Evolutionary conservation across 2,888 invertebrate genomes (phyloP).

Genomic region (Sussaba pulchella): DNA sequence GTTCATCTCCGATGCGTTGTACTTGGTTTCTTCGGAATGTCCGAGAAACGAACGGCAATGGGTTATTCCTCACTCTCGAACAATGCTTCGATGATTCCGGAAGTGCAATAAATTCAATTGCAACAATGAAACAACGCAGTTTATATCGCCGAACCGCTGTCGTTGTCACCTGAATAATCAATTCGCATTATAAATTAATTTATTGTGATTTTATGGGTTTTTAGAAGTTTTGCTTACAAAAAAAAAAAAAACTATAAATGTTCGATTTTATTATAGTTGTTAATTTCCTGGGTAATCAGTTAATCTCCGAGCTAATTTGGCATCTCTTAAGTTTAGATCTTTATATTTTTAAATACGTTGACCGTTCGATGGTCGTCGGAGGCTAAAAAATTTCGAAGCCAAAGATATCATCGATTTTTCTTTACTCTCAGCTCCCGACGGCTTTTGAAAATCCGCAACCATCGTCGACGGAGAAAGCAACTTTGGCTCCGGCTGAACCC

Average conservation of each 20-base stretch:
- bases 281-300: too few species aligned
- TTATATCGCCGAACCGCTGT: neutral
- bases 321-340: neutral
- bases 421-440: slow-evolving; percentile 9
- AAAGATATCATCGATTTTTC: slow-evolving; percentile 24
- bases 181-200: neutral
- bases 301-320: neutral
- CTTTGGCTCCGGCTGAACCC: neutral
- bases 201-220: neutral
- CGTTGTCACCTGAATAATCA: neutral
- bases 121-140: slow-evolving; percentile 11
- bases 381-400: neutral
- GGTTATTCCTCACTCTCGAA: slow-evolving; percentile 13
- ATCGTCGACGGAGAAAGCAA: neutral
- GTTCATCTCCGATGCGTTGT: slow-evolving; percentile 15
- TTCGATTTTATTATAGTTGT: too few species aligned
- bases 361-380: neutral
- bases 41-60: slow-evolving; percentile 24
- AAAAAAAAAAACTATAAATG: too few species aligned
- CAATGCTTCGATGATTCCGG: slow-evolving; percentile 30
- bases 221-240: too few species aligned
- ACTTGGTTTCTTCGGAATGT: slow-evolving; percentile 29
- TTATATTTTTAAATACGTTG: too few species aligned
- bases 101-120: slow-evolving; percentile 21
- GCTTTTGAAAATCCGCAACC: slow-evolving; percentile 6